Evolutionary conservation across 2,888 invertebrate genomes (phyloP), one percentile per base, ranked within the genome.

Genomic region (Chaetogeoica ovagalla): DNA sequence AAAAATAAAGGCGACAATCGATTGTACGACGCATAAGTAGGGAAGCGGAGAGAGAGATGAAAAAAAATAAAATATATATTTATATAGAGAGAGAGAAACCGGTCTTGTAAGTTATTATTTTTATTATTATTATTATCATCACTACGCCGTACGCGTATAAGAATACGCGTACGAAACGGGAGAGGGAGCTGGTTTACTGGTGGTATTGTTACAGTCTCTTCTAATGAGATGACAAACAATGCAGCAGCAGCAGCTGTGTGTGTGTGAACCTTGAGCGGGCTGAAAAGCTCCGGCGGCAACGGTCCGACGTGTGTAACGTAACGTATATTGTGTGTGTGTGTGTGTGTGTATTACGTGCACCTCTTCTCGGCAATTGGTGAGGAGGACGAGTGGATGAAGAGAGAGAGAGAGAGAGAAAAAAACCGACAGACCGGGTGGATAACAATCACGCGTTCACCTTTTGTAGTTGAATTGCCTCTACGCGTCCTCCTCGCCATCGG

Each of bases 191-290:
- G 79, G 70, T 69, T n/a, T 59, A 30, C 43, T n/a, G 69, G n/a
- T n/a, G n/a, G n/a, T 79, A 79, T 79, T 79, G 79, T 79, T 70
- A 79, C 71, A 79, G 70, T 79, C 79, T 63, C 74, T 75, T 71
- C 79, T 79, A 79, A 79, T 79, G 79, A 79, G 79, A 79, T 79
- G 30, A 30, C 79, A 79, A 79, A 79, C 79, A 79, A 79, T 79
- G 70, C 79, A 30, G 30, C 30, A 30, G 30, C 30, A 30, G 30
- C 30, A 30, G 30, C 30, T 2, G 30, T 30, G 30, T 30, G 30
- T 30, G 30, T 70, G 79, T 79, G 70, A 79, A 79, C 79, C 79
- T 79, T 79, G 79, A 79, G 63, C 63, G 70, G 70, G 55, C 79
- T 79, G 79, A 71, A 79, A 79, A 79, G 79, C 79, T 79, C 79